A percentile compares a stretch with the other conserved stretches of the same genome.
phyloP scores from a whole-genome alignment of 1,140 invertebrate genomes.

The Monomorium pharaonis region DNA sequence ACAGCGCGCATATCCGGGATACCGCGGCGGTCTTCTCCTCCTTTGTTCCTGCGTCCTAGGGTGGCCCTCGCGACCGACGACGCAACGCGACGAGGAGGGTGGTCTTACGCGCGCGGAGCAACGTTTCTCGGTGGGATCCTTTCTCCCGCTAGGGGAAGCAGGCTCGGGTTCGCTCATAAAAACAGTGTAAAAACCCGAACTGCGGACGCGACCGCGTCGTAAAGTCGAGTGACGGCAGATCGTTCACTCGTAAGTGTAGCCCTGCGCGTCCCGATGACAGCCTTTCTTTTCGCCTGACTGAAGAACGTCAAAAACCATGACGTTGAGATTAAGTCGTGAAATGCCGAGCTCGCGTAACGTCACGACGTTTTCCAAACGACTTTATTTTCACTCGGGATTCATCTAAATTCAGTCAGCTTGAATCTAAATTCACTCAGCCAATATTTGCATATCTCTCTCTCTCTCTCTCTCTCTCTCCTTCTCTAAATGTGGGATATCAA shows the following conservation, averaged over 20 bases:
- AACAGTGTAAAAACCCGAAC: slow-evolving; percentile 43
- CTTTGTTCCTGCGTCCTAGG: slow-evolving; percentile 49
- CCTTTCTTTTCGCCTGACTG: neutral
- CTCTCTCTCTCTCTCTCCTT: too few relatives aligned
- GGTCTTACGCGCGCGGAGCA: neutral
- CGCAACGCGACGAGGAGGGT: neutral
- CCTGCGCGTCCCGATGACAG: neutral
- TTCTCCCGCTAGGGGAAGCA: neutral
- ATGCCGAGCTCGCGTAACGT: neutral
- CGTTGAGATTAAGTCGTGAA: slow-evolving; percentile 21
- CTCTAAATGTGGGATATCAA: neutral
- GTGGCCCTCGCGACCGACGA: neutral
- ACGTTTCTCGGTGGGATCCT: neutral
- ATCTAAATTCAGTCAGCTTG: neutral
- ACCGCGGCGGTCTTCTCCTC: slow-evolving; percentile 48
- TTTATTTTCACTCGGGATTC: neutral
- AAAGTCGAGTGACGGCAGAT: slow-evolving; percentile 42
- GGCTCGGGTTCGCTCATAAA: slow-evolving; percentile 29
- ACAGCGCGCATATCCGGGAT: slow-evolving; percentile 66
- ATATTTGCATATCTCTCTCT: neutral
- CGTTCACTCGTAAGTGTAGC: slow-evolving; percentile 41
- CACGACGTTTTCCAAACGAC: neutral
- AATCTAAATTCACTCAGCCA: neutral
- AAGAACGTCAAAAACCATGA: neutral
- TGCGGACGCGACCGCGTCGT: slow-evolving; percentile 9